Conservation (phyloP, 2,113 vertebrate genomes). For the Prionailurus bengalensis region DNA sequence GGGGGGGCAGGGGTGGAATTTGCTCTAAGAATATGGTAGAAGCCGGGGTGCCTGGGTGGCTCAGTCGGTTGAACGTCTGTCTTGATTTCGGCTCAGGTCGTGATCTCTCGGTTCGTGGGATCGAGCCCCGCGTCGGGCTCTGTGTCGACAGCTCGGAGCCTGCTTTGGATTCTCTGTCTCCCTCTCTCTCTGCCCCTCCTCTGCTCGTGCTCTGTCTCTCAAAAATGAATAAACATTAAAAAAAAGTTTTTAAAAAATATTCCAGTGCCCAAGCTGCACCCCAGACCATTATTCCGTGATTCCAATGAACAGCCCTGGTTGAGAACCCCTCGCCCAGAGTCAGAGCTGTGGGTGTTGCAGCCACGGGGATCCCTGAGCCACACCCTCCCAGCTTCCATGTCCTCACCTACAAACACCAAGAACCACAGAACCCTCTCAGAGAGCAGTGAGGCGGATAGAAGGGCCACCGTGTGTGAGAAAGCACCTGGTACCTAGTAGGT, state of each 20-base stretch:
- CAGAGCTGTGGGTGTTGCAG: background rate
- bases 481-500: background rate
- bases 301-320: background rate
- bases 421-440: background rate
- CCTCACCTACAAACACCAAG: background rate
- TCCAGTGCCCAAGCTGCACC: too few species aligned
- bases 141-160: too few species aligned
- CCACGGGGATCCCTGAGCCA: background rate
- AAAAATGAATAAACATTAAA: too few species aligned
- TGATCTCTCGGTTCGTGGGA: too few species aligned
- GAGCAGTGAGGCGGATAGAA: background rate
- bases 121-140: too few species aligned
- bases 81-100: too few species aligned
- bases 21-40: background rate
- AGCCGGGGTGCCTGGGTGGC: too few species aligned
- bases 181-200: too few species aligned
- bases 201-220: too few species aligned
- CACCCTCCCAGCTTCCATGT: fast-evolving
- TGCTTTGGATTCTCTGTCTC: too few species aligned
- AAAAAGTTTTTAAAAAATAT: too few species aligned
- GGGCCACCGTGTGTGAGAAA: background rate
- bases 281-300: background rate
- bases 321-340: background rate
- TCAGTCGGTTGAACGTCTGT: too few species aligned
- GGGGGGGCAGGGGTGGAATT: background rate